Base-by-base conservation (phyloP, 1,140 invertebrate genomes). In the Thalassaphorura encarpata region DNA sequence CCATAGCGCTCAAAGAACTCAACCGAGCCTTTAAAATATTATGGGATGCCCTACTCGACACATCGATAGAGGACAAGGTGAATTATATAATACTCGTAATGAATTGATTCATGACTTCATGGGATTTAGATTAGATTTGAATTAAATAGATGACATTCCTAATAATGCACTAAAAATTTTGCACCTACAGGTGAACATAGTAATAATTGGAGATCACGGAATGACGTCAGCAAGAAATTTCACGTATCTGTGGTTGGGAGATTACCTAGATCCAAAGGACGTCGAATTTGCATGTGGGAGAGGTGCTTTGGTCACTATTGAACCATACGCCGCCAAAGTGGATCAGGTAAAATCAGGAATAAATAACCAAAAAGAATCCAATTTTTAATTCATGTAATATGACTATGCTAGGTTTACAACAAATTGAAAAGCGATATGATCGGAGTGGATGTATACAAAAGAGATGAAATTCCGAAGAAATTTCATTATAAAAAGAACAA, bases 141-240 rank as follows among this genome's bases (percentile, higher is more conserved):
- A 26, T 48, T 8, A 5, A 23, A 48, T 24, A 15, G 13, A 13
- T 48, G 18, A 8, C 11, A 26, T 48, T 48, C 26, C 6, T 27
- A 6, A 27, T 13, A 6, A 48, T 5, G 13, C 6, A 27, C 24
- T 23, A 19, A 48, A 8, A 48, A 4, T 48, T 48, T 23, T 50
- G 29, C 29, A 3, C 3, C 26, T 51, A 6, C 52, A 61, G 68
- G 68, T 75, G n/a, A 72, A 75, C 66, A 55, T 76, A 21, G 64
- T 76, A 19, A 67, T 76, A 21, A 52, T 73, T 19, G 72, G 73
- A 39, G 75, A 76, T 57, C 74, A 75, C 62, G 74, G 75, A 26
- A 74, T 74, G 72, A 68, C 69, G 16, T 42, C 60, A 26, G 66
- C 70, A 13, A 66, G 63, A n/a, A 58, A 65, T 15, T 40, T 54